Evolutionary conservation across 2,888 invertebrate genomes (phyloP), one percentile per base, ranked within the genome.

Genomic region (Osedax frankpressi): DNA sequence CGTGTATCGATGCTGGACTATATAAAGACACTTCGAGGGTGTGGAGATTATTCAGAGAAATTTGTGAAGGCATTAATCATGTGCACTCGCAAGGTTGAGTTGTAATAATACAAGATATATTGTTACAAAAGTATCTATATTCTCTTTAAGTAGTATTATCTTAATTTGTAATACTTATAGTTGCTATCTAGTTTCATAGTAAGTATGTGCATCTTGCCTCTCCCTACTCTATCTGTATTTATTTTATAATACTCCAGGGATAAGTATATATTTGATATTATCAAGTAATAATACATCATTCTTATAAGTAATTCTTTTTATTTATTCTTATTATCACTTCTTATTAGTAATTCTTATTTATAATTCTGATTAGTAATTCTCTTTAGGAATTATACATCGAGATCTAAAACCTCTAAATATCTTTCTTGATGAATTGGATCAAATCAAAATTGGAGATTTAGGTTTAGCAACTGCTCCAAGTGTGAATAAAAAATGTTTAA

Each of bases 41-140:
- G 27, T 95, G 94, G 94, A 88, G 94, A 62, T 86, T 97, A 11
- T 95, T 98, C 81, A 87, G 95, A 19, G 97, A 97, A 86, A 93
- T 97, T 72, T 89, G 94, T 70, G 94, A 95, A 86, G 91, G 90
- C 75, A 83, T 96, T 44, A 89, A 90, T 0, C 93, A 96, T 83
- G 94, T 96, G 71, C 96, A 96, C 84, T 91, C 92, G 78, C 91
- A 93, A 83, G 93, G 44, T 44, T 19, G 19, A 19, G n/a, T n/a
- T n/a, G n/a, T 93, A 67, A 91, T 59, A n/a, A n/a, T n/a, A n/a
- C n/a, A 11, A 59, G 14, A 19, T 19, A 59, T 59, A 59, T 59
- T 59, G 14, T 14, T 59, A 59, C 59, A 65, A 65, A 63, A 25
- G 26, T 63, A 14, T 6, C 76, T 76, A 73, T 75, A 28, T 63